Conservation (phyloP, 2,113 vertebrate genomes). For the Spermophilus dauricus region DNA sequence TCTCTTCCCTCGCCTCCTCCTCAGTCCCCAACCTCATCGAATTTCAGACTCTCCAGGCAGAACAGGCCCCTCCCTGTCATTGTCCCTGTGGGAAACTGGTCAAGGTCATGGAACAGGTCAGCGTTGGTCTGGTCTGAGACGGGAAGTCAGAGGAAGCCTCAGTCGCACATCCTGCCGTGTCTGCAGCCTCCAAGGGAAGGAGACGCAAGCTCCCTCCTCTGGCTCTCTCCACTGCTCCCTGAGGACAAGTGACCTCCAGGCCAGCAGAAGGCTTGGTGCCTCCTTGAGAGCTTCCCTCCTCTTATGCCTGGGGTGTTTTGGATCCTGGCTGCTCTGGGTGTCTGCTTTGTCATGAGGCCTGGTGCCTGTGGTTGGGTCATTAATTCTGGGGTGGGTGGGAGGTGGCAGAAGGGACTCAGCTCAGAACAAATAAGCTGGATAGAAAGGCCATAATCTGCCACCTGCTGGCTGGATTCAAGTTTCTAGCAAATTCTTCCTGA, state of each 20-base stretch:
- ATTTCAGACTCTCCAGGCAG: not conserved
- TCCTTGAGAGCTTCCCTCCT: not conserved
- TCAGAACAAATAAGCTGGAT: not conserved
- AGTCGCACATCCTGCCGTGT: not conserved
- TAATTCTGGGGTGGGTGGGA: not conserved
- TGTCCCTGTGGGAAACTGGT: not conserved
- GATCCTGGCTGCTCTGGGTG: not conserved
- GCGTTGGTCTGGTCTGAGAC: not conserved
- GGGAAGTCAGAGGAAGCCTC: not conserved
- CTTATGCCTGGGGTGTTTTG: not conserved
- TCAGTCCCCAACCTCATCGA: not conserved
- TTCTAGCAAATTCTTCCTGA: conserved; percentile 58
- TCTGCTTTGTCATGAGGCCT: not conserved
- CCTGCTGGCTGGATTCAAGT: conserved; percentile 79
- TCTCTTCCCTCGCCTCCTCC: not conserved
- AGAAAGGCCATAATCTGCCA: conserved; percentile 73
- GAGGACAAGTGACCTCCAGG: not conserved
- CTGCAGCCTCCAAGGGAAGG: not conserved
- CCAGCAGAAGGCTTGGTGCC: no score
- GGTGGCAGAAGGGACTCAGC: not conserved
- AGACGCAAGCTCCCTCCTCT: not conserved
- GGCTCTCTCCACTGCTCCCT: not conserved
- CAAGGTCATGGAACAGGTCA: conserved; percentile 42
- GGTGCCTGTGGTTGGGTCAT: not conserved
- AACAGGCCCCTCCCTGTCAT: not conserved